phyloP scores from a whole-genome alignment of 2,113 vertebrate species.

The Sander vitreus region DNA sequence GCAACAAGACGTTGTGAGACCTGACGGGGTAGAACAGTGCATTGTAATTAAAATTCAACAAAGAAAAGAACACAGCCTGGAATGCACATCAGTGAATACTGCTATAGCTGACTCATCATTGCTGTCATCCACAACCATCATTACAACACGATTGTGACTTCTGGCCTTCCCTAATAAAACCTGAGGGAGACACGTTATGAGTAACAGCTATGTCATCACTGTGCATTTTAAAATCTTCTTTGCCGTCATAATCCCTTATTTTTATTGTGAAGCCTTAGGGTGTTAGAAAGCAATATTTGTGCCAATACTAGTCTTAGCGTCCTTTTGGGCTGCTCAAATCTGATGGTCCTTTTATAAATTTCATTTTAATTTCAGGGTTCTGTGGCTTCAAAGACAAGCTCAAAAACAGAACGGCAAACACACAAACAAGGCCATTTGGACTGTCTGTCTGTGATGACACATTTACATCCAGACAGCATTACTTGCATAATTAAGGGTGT shows the following conservation, averaged over 20 bases:
- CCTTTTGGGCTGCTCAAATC: conserved; percentile 36
- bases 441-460: conserved; percentile 20
- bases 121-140: conserved; percentile 61
- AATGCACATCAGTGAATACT: conserved; percentile 58
- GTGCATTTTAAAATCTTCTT: conserved; percentile 43
- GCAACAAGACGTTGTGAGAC: conserved; percentile 28
- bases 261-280: conserved; percentile 48
- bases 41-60: conserved; percentile 69
- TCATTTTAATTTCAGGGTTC: conserved; percentile 44
- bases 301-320: conserved; percentile 36
- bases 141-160: conserved; percentile 58
- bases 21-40: conserved; percentile 43
- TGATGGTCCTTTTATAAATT: conserved; percentile 45
- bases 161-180: conserved; percentile 63
- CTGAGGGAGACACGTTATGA: conserved; percentile 66
- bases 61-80: conserved; percentile 52
- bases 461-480: conserved; percentile 41
- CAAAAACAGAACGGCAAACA: conserved; percentile 22
- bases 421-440: conserved; percentile 32
- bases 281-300: conserved; percentile 66
- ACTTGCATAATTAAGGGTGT: conserved; percentile 53
- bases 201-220: conserved; percentile 57
- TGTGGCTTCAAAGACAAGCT: conserved; percentile 29
- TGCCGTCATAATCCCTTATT: conserved; percentile 47
- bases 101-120: conserved; percentile 74